Conservation (phyloP, 2,797 vertebrate species). For the Tinamus major region DNA sequence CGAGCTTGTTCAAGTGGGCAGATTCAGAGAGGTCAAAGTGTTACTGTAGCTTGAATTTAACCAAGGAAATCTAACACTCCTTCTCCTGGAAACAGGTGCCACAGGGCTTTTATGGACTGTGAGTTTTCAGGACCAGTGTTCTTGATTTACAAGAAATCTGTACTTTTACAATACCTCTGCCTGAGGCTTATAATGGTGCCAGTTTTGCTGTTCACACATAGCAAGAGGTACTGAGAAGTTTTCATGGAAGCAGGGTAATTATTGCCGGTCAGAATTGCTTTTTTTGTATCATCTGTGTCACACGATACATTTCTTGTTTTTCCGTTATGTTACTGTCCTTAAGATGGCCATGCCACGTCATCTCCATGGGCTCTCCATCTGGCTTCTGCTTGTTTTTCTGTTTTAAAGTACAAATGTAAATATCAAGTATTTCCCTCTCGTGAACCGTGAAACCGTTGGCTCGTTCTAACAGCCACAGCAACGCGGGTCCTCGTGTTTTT, state of each 20-base stretch:
- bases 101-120: background rate
- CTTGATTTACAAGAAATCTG: background rate
- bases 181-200: background rate
- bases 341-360: accelerated
- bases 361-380: background rate
- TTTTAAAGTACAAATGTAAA: background rate
- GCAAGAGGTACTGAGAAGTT: background rate
- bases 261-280: background rate
- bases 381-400: background rate
- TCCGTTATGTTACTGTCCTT: background rate
- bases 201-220: background rate
- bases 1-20: background rate
- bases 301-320: constrained; percentile 20
- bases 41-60: background rate
- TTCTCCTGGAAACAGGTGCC: background rate
- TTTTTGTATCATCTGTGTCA: constrained; percentile 8
- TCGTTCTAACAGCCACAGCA: background rate
- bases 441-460: background rate
- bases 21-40: background rate
- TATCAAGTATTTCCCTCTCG: background rate
- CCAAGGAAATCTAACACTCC: background rate
- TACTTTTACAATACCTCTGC: background rate
- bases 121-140: background rate
- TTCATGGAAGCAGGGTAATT: background rate
- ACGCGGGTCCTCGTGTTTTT: background rate